These are phyloP conservation scores for Odocoileus hemionus DNA, from an alignment of 2,113 vertebrate genomes.

Conservation along the genomic window DNA sequence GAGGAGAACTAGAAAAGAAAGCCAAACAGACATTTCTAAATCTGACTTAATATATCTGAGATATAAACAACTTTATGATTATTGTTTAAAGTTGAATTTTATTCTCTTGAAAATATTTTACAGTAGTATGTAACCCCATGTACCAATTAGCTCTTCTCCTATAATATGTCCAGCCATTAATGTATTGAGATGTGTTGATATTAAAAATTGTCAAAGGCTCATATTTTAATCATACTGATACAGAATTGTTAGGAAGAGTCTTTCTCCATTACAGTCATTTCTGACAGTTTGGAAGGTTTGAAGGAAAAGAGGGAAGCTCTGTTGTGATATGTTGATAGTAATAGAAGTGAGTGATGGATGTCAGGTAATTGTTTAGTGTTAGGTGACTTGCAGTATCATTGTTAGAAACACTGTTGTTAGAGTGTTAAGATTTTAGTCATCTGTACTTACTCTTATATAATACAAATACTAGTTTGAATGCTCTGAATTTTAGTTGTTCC, in stretches of 20 bases:
- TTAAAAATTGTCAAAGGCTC: neutral
- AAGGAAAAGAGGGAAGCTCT: neutral
- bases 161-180: neutral
- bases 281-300: neutral
- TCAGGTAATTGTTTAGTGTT: neutral
- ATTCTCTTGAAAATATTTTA: neutral
- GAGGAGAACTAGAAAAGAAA: neutral
- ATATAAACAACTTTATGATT: neutral
- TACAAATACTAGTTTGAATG: neutral
- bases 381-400: neutral
- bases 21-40: neutral
- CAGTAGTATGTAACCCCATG: neutral
- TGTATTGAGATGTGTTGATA: neutral
- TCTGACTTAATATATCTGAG: neutral
- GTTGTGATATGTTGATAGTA: neutral
- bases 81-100: constrained; percentile 13
- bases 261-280: neutral
- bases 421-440: neutral
- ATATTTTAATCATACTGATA: constrained; percentile 16
- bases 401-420: neutral
- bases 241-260: neutral
- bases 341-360: neutral
- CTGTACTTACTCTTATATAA: neutral
- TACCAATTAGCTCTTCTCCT: neutral
- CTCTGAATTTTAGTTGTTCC: neutral